These are phyloP conservation scores for Morpho achilles DNA, from an alignment of 2,888 invertebrate species.

Conservation along the genomic window DNA sequence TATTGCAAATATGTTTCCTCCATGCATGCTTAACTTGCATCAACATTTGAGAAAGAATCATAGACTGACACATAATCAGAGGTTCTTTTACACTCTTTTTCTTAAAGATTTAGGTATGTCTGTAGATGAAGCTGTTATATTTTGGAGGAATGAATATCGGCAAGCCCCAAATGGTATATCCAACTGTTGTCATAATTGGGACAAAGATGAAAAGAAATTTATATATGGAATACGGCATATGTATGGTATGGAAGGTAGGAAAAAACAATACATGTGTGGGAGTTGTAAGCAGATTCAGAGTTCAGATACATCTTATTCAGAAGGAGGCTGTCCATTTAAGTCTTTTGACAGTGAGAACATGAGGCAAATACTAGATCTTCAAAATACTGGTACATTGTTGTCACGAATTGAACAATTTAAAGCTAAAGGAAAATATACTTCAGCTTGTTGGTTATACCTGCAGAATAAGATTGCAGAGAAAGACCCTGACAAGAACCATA, in stretches of 20 bases:
- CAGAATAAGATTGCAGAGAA: slow-evolving; percentile 30
- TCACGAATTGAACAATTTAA: slow-evolving; percentile 51
- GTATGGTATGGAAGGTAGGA: slow-evolving; percentile 85
- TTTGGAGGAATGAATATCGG: slow-evolving; percentile 83
- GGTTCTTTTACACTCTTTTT: slow-evolving; percentile 84
- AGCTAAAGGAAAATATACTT: slow-evolving; percentile 43
- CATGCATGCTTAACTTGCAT: slow-evolving; percentile 83
- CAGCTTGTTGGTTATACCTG: slow-evolving; percentile 49
- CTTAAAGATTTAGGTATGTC: slow-evolving; percentile 85
- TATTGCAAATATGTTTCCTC: slow-evolving; percentile 72
- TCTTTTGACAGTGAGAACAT: slow-evolving; percentile 72
- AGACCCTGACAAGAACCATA: slow-evolving; percentile 35
- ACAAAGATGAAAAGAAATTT: slow-evolving; percentile 80
- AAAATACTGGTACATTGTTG: slow-evolving; percentile 35
- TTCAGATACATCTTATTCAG: slow-evolving; percentile 68
- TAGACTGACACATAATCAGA: slow-evolving; percentile 81
- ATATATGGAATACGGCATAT: slow-evolving; percentile 84
- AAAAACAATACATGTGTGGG: slow-evolving; percentile 79
- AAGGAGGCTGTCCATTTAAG: slow-evolving; percentile 83
- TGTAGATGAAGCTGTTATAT: slow-evolving; percentile 79
- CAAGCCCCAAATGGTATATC: slow-evolving; percentile 62
- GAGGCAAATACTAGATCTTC: slow-evolving; percentile 44
- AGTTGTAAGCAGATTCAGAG: slow-evolving; percentile 79
- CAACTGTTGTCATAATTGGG: slow-evolving; percentile 82
- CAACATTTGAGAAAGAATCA: slow-evolving; percentile 73